These are phyloP conservation scores for Serranus cabrilla DNA, from an alignment of 2,797 vertebrate genomes.

Conservation along the genomic window DNA sequence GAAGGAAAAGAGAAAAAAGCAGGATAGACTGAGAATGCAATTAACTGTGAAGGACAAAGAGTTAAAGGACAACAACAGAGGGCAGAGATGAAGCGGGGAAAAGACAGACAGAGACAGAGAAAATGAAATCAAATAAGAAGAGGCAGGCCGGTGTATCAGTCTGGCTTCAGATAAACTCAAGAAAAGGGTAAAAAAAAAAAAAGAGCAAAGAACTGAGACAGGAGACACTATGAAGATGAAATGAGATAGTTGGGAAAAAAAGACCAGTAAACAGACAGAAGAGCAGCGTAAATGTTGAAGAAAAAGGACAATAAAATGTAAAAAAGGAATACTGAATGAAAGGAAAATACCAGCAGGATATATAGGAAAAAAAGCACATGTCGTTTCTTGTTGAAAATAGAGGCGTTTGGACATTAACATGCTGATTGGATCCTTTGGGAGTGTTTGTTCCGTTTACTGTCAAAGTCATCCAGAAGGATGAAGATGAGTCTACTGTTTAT, in stretches of 20 bases:
- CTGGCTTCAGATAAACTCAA: background rate
- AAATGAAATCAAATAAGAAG: conserved; percentile 30
- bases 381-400: conserved; percentile 11
- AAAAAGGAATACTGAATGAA: conserved; percentile 11
- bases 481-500: background rate
- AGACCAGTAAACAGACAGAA: background rate
- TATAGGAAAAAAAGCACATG: background rate
- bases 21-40: conserved; percentile 39
- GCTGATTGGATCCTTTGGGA: conserved; percentile 30
- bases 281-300: background rate
- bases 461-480: conserved; percentile 20
- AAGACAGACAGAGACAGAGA: conserved; percentile 12
- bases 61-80: conserved; percentile 40
- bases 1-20: conserved; percentile 18
- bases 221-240: conserved; percentile 16
- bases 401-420: conserved; percentile 10
- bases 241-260: background rate
- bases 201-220: conserved; percentile 3
- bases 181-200: background rate
- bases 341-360: conserved; percentile 11
- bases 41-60: conserved; percentile 53
- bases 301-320: conserved; percentile 6
- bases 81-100: conserved; percentile 21
- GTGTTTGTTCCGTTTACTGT: conserved; percentile 16
- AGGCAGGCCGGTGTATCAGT: conserved; percentile 3